Evolutionary conservation across 1,140 invertebrate genomes (phyloP).

Genomic region (Drosophila dunni): DNA sequence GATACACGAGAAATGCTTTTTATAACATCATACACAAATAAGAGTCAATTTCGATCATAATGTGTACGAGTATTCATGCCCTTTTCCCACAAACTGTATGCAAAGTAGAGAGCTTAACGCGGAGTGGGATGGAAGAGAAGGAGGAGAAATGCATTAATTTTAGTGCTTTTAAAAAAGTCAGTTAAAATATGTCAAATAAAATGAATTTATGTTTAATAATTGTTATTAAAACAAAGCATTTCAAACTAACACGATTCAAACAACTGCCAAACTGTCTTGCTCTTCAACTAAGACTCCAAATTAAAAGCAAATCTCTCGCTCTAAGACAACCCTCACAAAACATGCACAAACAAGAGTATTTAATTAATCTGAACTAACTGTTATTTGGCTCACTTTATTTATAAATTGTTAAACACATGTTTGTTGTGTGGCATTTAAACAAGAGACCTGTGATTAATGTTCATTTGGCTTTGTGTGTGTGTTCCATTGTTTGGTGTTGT

Average conservation of each 20-base stretch:
- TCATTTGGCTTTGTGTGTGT: slow-evolving; percentile 49
- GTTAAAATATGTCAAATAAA: no score
- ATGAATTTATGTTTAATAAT: no score
- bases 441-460: slow-evolving; percentile 67
- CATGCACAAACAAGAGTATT: not conserved
- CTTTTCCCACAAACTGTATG: not conserved
- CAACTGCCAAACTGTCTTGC: no score
- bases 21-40: slow-evolving; percentile 1
- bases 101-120: no score
- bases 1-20: slow-evolving; percentile 28
- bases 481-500: slow-evolving; percentile 68
- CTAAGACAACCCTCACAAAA: not conserved
- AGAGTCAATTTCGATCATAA: slow-evolving; percentile 9
- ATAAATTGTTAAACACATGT: slow-evolving; percentile 32
- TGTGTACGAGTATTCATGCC: not conserved
- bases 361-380: slow-evolving; percentile 7
- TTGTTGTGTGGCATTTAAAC: slow-evolving; percentile 35
- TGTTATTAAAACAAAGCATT: no score
- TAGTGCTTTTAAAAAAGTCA: no score
- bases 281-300: no score
- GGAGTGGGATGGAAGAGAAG: no score
- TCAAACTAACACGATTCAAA: no score
- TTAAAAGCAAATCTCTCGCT: no score
- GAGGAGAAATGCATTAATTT: no score
- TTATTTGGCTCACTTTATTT: not conserved